Conservation (phyloP, 2,888 invertebrate species). For the Pristionchus exspectatus region DNA sequence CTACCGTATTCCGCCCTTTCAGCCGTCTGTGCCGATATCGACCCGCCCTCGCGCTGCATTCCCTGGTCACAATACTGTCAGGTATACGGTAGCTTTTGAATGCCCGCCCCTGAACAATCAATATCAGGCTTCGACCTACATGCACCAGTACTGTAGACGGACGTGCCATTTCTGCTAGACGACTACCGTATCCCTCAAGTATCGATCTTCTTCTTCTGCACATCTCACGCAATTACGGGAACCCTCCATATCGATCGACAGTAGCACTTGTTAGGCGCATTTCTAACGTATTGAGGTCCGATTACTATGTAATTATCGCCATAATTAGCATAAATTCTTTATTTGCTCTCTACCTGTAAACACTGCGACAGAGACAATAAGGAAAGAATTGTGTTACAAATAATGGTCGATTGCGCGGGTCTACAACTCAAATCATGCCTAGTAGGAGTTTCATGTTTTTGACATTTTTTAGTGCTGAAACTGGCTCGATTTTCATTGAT, state of each 20-base stretch:
- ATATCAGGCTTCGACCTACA: conserved; percentile 53
- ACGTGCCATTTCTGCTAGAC: conserved; percentile 54
- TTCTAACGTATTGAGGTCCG: conserved; percentile 37
- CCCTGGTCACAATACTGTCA: conserved; percentile 57
- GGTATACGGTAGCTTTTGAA: conserved; percentile 17
- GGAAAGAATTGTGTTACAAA: not conserved
- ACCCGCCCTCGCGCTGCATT: conserved; percentile 52
- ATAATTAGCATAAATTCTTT: conserved; percentile 39
- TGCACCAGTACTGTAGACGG: conserved; percentile 56
- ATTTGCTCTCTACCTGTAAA: conserved; percentile 31
- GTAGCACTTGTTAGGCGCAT: conserved; percentile 19
- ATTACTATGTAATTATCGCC: conserved; percentile 41
- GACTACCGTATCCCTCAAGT: conserved; percentile 13
- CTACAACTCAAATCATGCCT: conserved; percentile 17
- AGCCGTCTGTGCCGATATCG: conserved; percentile 54
- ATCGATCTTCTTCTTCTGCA: conserved; percentile 44
- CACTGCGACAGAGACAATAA: not conserved
- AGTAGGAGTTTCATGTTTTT: conserved; percentile 34
- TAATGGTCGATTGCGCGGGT: not conserved
- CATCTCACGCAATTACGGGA: conserved; percentile 37
- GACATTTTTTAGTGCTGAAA: not conserved
- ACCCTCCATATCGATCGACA: conserved; percentile 16
- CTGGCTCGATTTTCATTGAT: not conserved
- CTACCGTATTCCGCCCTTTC: conserved; percentile 1
- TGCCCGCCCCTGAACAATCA: not conserved